Conservation (phyloP, 2,797 vertebrate species). For the Lerista edwardsae region DNA sequence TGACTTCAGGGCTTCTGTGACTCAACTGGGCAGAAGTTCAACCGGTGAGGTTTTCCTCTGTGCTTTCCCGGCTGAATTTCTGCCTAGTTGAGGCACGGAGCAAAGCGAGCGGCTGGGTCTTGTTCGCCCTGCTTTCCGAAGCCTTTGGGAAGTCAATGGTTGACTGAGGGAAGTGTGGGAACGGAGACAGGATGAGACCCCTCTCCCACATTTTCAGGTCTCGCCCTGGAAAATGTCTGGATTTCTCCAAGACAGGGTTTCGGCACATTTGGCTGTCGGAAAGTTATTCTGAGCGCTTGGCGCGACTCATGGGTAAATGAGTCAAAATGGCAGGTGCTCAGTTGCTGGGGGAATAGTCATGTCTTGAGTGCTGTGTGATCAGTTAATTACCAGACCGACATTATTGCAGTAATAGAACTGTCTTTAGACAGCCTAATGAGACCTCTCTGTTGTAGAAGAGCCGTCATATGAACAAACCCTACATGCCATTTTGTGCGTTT, state of each 20-base stretch:
- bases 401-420: constrained; percentile 48
- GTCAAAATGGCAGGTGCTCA: constrained; percentile 39
- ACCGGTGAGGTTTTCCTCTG: no score
- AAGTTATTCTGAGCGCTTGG: constrained; percentile 40
- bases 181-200: accelerated
- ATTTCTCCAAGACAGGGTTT: neutral
- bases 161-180: neutral
- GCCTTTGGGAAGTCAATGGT: no score
- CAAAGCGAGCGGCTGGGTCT: neutral
- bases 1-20: neutral
- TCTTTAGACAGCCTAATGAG: constrained; percentile 61
- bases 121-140: neutral
- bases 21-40: neutral
- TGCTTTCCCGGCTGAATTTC: neutral
- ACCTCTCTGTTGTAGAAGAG: constrained; percentile 16
- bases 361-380: neutral
- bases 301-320: constrained; percentile 32
- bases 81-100: neutral
- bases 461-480: constrained; percentile 33
- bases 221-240: neutral
- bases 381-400: constrained; percentile 19
- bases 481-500: constrained; percentile 24
- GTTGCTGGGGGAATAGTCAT: neutral
- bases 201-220: neutral
- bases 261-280: neutral